Evolutionary conservation across 2,113 vertebrate species (phyloP).

Genomic region (Cyanistes caeruleus): DNA sequence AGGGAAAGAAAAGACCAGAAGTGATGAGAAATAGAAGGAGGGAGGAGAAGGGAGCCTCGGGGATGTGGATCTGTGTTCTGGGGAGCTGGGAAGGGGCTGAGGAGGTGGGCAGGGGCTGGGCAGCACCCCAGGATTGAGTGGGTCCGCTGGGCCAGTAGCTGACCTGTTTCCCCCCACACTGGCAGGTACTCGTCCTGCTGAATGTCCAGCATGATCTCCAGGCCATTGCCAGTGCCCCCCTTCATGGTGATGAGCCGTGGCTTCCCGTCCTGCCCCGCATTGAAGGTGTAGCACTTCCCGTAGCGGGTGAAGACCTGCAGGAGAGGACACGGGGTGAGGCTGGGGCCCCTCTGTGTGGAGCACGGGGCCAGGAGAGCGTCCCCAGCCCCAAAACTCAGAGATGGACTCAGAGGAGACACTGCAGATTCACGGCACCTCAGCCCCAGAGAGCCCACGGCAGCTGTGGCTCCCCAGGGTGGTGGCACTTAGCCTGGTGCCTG

Average conservation of each 20-base stretch:
- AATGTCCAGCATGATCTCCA: slow-evolving; percentile 98
- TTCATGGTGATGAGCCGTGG: slow-evolving; percentile 90
- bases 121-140: background rate
- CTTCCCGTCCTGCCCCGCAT: slow-evolving; percentile 89
- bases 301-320: slow-evolving; percentile 95
- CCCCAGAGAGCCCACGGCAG: background rate
- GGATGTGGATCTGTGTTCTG: background rate
- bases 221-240: slow-evolving; percentile 94
- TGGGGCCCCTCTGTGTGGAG: background rate
- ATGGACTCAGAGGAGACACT: background rate
- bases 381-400: background rate
- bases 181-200: slow-evolving; percentile 98
- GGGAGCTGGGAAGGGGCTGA: background rate
- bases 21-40: background rate
- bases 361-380: accelerated
- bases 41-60: background rate
- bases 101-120: background rate
- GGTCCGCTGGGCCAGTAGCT: background rate
- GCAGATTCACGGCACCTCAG: background rate
- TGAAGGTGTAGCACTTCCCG: slow-evolving; percentile 98
- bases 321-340: background rate
- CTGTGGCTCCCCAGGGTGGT: background rate
- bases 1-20: background rate
- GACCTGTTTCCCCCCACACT: slow-evolving; percentile 98
- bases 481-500: background rate